These are phyloP conservation scores for Anarrhichthys ocellatus DNA, from an alignment of 2,113 vertebrate genomes.

Conservation along the genomic window DNA sequence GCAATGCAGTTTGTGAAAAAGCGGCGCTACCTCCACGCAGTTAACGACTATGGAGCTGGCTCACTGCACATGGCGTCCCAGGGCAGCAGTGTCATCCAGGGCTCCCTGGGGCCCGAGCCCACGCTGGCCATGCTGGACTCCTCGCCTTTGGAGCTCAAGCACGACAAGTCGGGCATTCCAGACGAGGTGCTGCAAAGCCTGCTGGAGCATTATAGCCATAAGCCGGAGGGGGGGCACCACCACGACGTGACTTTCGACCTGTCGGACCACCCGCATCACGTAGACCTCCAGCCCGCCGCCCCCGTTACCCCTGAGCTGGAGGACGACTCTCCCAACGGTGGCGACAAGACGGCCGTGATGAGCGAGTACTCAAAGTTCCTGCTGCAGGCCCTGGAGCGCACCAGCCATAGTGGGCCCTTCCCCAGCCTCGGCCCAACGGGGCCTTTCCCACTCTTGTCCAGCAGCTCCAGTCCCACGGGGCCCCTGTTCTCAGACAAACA, in stretches of 20 bases:
- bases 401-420: slow-evolving; percentile 94
- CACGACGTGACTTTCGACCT: slow-evolving; percentile 96
- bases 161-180: slow-evolving; percentile 98
- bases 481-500: slow-evolving; percentile 96
- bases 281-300: slow-evolving; percentile 92
- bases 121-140: slow-evolving; percentile 93
- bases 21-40: slow-evolving; percentile 95
- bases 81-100: slow-evolving; percentile 92
- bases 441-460: slow-evolving; percentile 93
- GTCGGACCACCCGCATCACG: slow-evolving; percentile 89
- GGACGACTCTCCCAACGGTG: slow-evolving; percentile 88
- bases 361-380: slow-evolving; percentile 99
- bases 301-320: slow-evolving; percentile 92
- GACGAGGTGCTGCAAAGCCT: slow-evolving; percentile 98
- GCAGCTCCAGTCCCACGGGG: slow-evolving; percentile 89
- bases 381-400: slow-evolving; percentile 98
- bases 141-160: slow-evolving; percentile 93
- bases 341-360: slow-evolving; percentile 93
- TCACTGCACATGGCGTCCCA: slow-evolving; percentile 93
- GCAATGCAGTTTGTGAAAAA: slow-evolving; percentile 99
- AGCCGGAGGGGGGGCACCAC: slow-evolving; percentile 90
- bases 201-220: slow-evolving; percentile 97
- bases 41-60: slow-evolving; percentile 91
- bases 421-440: slow-evolving; percentile 89
- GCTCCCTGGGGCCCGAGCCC: slow-evolving; percentile 91